Percentiles rank a stretch among this genome's conserved stretches.
These are phyloP conservation scores for Palythoa caribaeorum DNA, from an alignment of 92 coral and sea anemone species.

Conservation along the genomic window DNA sequence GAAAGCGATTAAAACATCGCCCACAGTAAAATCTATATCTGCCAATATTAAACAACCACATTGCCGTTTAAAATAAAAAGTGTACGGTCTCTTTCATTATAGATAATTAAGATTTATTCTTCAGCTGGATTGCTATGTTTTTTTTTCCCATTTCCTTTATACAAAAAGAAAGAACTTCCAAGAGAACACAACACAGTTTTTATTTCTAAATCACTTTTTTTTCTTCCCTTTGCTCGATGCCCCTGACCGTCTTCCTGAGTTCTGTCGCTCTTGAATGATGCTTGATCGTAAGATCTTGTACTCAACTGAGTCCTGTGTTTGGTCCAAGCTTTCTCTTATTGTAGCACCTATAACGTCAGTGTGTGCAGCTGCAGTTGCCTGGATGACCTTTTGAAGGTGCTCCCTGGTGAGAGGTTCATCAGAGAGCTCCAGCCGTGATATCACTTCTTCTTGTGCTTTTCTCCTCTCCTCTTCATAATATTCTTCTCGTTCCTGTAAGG, in stretches of 20 bases:
- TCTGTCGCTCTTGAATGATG: constrained; percentile 43
- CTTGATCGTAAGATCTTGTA: constrained; percentile 74
- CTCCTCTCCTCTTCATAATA: constrained; percentile 63
- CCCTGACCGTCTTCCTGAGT: constrained; percentile 61
- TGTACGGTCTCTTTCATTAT: no score
- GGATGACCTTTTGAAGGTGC: constrained; percentile 51
- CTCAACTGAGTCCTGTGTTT: constrained; percentile 77
- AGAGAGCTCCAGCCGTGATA: constrained; percentile 55
- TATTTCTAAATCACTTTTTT: constrained; percentile 18
- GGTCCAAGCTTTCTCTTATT: constrained; percentile 71
- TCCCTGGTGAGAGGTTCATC: constrained; percentile 65
- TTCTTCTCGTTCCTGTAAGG: constrained; percentile 68
- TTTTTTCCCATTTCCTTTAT: no score
- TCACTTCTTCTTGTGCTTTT: constrained; percentile 70
- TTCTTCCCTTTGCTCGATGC: constrained; percentile 65
- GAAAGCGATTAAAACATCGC: no score
- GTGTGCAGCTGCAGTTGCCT: constrained; percentile 66
- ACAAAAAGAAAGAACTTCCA: neutral
- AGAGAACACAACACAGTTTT: neutral
- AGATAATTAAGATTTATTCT: neutral
- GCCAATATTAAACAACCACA: no score
- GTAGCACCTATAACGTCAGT: constrained; percentile 64
- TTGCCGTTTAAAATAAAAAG: no score
- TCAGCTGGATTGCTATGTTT: neutral
- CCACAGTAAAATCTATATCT: no score